Base-by-base conservation (phyloP, 2,797 vertebrate genomes). In the Lithobates pipiens region DNA sequence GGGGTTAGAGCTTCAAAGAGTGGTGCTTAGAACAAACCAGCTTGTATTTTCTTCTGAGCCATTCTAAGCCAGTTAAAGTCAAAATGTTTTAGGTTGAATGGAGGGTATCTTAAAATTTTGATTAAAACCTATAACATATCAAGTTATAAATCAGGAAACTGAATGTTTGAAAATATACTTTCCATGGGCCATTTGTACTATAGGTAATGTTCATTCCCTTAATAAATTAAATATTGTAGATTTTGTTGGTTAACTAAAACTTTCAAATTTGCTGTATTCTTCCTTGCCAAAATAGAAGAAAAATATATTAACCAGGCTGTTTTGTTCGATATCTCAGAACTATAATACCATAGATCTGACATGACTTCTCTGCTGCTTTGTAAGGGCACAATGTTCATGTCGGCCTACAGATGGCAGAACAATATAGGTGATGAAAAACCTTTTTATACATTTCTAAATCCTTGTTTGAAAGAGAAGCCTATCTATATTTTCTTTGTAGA, bases 331-430 rank as follows among this genome's bases (percentile, higher is more conserved):
- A 65, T 25, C 61, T 65, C 23, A 0, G 23, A 54, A 46, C 1
- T 18, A 18, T 65, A 23, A n/a, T n/a, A 8, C 61, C 23, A 9
- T 10, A 9, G 61, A 16, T 54, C 50, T 54, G 15, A 54, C 50
- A 18, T 54, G 10, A 21, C n/a, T 65, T 8, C 23, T 25, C n/a
- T 25, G 23, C n/a, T 10, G 8, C 11, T 10, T 63, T 77, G 44
- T 61, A 27, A 25, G 68, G 61, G 65, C 73, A 76, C 85, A 76
- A 16, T 92, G 91, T 91, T 79, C 88, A 89, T 21, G 21, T 39
- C 88, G 82, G 85, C 92, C 91, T 90, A 91, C 90, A 92, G 91
- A 82, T 90, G 91, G 90, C 90, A 93, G 89, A 91, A 36, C 54
- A 88, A 90, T 86, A 81, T 90, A 91, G 82, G 44, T 90, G 86